Evolutionary conservation across 2,113 vertebrate genomes (phyloP).

Genomic region (Pseudolaguvia tuberculata): DNA sequence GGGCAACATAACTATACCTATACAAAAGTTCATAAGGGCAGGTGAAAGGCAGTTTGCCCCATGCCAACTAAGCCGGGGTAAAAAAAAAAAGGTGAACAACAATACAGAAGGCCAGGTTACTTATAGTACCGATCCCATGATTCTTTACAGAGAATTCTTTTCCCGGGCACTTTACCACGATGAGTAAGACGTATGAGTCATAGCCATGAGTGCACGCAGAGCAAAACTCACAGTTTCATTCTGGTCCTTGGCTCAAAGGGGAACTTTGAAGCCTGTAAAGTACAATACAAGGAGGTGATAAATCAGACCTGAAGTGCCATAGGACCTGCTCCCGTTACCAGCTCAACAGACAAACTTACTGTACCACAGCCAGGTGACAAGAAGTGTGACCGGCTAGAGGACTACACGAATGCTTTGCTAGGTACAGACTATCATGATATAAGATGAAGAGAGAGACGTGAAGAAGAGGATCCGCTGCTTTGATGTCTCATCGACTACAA

Average conservation of each 20-base stretch:
- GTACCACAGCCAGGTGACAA: constrained; percentile 13
- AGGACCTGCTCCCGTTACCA: constrained; percentile 40
- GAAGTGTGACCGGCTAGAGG: background rate
- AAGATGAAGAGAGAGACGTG: constrained; percentile 33
- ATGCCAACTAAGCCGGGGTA: constrained; percentile 23
- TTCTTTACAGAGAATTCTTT: constrained; percentile 25
- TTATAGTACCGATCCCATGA: constrained; percentile 8
- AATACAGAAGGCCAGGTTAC: constrained; percentile 12
- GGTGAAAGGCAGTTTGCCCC: constrained; percentile 25
- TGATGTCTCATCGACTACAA: constrained; percentile 17
- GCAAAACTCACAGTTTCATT: constrained; percentile 31
- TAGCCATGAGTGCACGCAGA: constrained; percentile 26
- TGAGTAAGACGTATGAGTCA: constrained; percentile 48
- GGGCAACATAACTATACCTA: constrained; percentile 25
- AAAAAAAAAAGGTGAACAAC: constrained; percentile 12
- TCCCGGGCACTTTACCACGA: constrained; percentile 4
- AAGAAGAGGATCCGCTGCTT: constrained; percentile 21
- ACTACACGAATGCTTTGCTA: background rate
- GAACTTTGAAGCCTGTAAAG: constrained; percentile 47
- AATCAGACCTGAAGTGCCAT: constrained; percentile 39
- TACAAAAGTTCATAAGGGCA: constrained; percentile 28
- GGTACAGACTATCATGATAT: constrained; percentile 25
- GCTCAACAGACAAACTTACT: constrained; percentile 9
- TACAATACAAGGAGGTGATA: constrained; percentile 47
- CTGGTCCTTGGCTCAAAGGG: constrained; percentile 39